Conservation (phyloP, 2,797 vertebrate genomes). For the Ictinia mississippiensis region DNA sequence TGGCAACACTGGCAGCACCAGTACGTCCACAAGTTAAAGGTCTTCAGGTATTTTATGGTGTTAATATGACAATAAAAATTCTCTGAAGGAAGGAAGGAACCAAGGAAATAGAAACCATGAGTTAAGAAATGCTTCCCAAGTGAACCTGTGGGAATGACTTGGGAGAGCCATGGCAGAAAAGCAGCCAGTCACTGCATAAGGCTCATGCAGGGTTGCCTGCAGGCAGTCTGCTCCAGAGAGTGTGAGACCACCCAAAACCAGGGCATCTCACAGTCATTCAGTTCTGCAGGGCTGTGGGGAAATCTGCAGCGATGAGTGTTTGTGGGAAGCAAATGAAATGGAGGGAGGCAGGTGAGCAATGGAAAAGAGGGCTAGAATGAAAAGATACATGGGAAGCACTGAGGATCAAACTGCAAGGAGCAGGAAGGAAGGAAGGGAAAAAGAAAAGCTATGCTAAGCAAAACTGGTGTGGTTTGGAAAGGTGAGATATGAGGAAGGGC, state of each 20-base stretch:
- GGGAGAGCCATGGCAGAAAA: background rate
- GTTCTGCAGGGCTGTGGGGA: background rate
- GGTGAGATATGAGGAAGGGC: background rate
- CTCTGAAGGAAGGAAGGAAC: background rate
- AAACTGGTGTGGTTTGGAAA: background rate
- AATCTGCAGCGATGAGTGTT: background rate
- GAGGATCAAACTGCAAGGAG: background rate
- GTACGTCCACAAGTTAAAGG: background rate
- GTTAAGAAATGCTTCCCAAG: background rate
- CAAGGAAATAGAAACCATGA: background rate
- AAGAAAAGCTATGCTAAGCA: background rate
- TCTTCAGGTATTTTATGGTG: background rate
- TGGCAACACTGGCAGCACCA: background rate
- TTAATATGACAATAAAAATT: background rate
- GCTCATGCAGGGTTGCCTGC: background rate
- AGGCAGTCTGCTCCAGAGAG: background rate
- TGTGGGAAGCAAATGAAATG: background rate
- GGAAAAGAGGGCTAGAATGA: background rate
- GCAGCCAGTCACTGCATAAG: background rate
- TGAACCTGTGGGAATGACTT: background rate
- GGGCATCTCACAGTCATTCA: background rate
- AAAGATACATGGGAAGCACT: background rate
- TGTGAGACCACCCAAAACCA: background rate
- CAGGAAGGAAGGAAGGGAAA: background rate
- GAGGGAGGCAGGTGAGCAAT: background rate